These are phyloP conservation scores for Tenthredo livida DNA, from an alignment of 2,888 invertebrate species.

Conservation along the genomic window DNA sequence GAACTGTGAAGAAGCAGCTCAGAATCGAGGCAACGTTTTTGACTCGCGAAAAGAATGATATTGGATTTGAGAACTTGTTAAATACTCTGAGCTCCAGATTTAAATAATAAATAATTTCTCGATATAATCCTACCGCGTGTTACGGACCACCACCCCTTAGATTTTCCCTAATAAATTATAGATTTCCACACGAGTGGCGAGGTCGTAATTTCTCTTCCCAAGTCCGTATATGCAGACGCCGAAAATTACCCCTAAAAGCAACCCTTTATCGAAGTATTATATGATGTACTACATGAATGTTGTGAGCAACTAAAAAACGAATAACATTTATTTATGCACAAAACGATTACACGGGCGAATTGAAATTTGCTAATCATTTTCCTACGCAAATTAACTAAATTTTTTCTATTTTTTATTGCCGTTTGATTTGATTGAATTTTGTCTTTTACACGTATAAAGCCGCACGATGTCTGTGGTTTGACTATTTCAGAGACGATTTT, in stretches of 20 bases:
- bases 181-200: neutral
- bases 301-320: neutral
- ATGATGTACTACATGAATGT: neutral
- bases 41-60: neutral
- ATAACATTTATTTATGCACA: neutral
- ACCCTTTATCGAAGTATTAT: neutral
- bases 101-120: neutral
- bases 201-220: neutral
- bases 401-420: neutral
- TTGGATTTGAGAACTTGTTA: neutral
- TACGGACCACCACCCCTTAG: neutral
- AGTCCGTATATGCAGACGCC: no score
- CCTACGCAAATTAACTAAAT: neutral
- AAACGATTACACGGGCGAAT: neutral
- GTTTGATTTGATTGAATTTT: neutral
- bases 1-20: neutral
- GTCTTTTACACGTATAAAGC: neutral
- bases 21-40: neutral
- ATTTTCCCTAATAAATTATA: neutral
- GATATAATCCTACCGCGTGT: neutral
- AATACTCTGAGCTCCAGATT: neutral
- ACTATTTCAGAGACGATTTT: slow-evolving; percentile 38
- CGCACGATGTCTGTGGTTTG: neutral
- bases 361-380: neutral
- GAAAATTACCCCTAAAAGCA: neutral